Percentiles rank a stretch among this genome's conserved stretches.
Conservation (phyloP, 2,797 vertebrate genomes). For the Cuculus canorus region DNA sequence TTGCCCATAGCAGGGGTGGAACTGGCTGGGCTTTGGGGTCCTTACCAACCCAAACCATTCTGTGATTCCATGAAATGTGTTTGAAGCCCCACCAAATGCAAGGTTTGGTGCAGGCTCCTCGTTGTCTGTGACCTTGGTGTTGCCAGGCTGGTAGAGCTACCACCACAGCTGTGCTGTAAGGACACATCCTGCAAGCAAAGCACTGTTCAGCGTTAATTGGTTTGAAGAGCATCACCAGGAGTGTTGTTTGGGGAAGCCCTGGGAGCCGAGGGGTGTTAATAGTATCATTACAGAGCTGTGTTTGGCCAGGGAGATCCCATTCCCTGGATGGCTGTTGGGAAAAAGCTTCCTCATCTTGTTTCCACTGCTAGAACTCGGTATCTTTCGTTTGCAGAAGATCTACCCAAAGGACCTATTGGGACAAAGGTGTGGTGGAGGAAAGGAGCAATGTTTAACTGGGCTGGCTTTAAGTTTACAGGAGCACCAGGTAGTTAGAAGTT, state of each 20-base stretch:
- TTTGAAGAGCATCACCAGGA: slow-evolving; percentile 22
- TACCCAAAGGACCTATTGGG: not conserved
- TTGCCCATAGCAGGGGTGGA: too few species aligned
- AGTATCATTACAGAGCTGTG: slow-evolving; percentile 45
- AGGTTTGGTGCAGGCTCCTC: not conserved
- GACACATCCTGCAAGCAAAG: slow-evolving; percentile 31
- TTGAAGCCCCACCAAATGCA: not conserved
- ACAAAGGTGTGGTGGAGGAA: not conserved
- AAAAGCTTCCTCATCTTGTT: not conserved
- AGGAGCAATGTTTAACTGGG: not conserved
- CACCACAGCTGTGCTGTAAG: not conserved
- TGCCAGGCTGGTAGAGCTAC: not conserved
- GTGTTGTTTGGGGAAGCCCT: slow-evolving; percentile 21
- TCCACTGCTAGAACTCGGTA: not conserved
- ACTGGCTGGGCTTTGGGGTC: too few species aligned
- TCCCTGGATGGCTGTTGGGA: not conserved
- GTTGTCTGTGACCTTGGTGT: not conserved
- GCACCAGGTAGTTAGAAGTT: not conserved
- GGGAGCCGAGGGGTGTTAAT: slow-evolving; percentile 35
- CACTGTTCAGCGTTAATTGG: slow-evolving; percentile 41
- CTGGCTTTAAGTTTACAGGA: not conserved
- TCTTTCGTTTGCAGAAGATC: not conserved
- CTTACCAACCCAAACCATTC: too few species aligned
- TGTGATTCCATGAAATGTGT: not conserved
- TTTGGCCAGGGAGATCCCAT: not conserved